These are phyloP conservation scores for Troides oblongomaculatus DNA, from an alignment of 2,888 invertebrate genomes.

Conservation along the genomic window DNA sequence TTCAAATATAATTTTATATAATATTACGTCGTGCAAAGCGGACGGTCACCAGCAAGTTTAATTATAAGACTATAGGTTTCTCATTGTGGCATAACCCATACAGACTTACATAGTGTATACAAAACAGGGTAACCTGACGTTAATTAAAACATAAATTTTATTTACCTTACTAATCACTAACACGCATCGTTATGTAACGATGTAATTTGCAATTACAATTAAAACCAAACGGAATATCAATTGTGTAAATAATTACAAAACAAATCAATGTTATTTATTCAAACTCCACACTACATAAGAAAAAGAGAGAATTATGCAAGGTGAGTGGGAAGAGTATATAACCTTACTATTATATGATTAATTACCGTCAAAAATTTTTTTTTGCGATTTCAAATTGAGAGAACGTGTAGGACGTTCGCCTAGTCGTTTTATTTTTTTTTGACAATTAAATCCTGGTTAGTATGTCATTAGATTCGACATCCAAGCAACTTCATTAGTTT, in stretches of 20 bases:
- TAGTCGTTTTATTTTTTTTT: too few relatives aligned
- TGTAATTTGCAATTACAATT: conserved; percentile 21
- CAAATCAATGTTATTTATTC: background rate
- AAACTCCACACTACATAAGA: background rate
- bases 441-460: too few relatives aligned
- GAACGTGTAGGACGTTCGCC: too few relatives aligned
- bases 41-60: too few relatives aligned
- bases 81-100: background rate
- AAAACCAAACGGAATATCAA: conserved; percentile 4
- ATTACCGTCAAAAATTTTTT: background rate
- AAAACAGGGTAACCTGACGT: conserved; percentile 10
- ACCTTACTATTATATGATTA: background rate
- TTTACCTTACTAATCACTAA: conserved; percentile 13
- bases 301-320: background rate
- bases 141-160: conserved; percentile 11
- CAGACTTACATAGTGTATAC: conserved; percentile 4
- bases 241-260: conserved; percentile 3
- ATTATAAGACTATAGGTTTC: background rate
- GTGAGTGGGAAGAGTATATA: background rate
- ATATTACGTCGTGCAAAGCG: too few relatives aligned
- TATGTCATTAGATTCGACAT: too few relatives aligned
- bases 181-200: conserved; percentile 6
- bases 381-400: too few relatives aligned
- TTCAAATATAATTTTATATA: too few relatives aligned
- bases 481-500: too few relatives aligned